These are phyloP conservation scores for Paramisgurnus dabryanus DNA, from an alignment of 2,113 vertebrate genomes.

Conservation along the genomic window DNA sequence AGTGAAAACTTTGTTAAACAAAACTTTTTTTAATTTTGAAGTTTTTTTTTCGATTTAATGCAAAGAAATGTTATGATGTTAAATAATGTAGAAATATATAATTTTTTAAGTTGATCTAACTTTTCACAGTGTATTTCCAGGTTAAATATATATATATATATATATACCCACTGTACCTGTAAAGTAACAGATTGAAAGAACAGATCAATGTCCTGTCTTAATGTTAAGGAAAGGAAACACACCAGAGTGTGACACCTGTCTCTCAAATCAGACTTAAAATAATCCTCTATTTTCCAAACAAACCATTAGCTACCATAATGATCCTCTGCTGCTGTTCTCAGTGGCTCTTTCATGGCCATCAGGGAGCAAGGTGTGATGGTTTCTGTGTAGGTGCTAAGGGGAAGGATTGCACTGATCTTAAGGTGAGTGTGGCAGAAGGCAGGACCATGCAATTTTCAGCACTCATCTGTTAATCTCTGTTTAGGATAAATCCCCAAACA, in stretches of 20 bases:
- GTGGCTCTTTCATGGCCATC: slow-evolving; percentile 42
- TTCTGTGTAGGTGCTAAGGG: slow-evolving; percentile 56
- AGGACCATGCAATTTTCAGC: slow-evolving; percentile 50
- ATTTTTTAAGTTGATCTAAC: too few relatives aligned
- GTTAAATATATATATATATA: too few relatives aligned
- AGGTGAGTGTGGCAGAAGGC: slow-evolving; percentile 49
- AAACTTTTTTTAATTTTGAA: too few relatives aligned
- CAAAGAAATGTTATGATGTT: too few relatives aligned
- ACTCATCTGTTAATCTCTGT: slow-evolving; percentile 60
- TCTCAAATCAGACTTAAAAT: slow-evolving; percentile 67
- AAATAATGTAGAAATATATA: too few relatives aligned
- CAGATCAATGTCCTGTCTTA: background rate
- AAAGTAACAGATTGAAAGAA: background rate
- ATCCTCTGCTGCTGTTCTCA: slow-evolving; percentile 52
- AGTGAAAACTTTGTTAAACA: too few relatives aligned
- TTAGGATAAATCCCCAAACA: slow-evolving; percentile 54
- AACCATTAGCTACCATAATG: slow-evolving; percentile 67
- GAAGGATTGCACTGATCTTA: slow-evolving; percentile 60
- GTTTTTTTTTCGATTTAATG: too few relatives aligned
- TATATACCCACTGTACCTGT: background rate
- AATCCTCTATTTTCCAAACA: slow-evolving; percentile 77
- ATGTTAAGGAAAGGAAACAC: background rate
- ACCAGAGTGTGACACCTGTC: slow-evolving; percentile 54
- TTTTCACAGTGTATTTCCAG: too few relatives aligned
- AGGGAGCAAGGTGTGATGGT: slow-evolving; percentile 55